Conservation (phyloP, 2,888 invertebrate species). For the Phytoseiulus persimilis region DNA sequence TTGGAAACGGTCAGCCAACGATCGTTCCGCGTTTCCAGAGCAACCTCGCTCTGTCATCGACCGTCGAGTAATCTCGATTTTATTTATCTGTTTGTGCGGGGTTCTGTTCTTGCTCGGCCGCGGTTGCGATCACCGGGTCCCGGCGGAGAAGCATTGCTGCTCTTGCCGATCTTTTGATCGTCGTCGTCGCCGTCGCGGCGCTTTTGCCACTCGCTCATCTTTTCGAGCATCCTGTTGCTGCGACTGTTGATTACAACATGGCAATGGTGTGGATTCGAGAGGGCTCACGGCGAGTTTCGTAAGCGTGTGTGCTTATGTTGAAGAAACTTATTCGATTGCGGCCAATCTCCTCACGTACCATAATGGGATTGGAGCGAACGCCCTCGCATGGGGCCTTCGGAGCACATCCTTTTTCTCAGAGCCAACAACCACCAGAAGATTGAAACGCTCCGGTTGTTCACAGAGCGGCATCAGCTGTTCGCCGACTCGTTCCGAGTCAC, state of each 20-base stretch:
- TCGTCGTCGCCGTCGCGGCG: background rate
- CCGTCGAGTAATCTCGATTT: background rate
- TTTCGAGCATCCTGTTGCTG: background rate
- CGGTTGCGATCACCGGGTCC: no score
- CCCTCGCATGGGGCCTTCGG: background rate
- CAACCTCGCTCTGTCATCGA: background rate
- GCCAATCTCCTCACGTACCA: background rate
- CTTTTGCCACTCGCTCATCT: background rate
- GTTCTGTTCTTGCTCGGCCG: background rate
- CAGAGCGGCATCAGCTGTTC: background rate
- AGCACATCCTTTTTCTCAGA: background rate
- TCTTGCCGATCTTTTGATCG: background rate
- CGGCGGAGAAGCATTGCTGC: no score
- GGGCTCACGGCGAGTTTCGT: background rate
- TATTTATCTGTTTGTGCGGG: background rate
- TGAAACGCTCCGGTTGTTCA: background rate
- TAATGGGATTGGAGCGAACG: background rate
- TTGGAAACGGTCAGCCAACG: background rate
- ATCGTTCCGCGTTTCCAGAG: background rate
- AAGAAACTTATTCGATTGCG: background rate
- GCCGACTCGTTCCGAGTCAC: no score
- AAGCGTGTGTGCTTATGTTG: background rate
- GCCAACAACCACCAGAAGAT: background rate
- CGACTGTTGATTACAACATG: background rate
- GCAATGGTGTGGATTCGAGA: no score